Base-by-base conservation (phyloP, 2,888 invertebrate genomes). In the Aricia artaxerxes region DNA sequence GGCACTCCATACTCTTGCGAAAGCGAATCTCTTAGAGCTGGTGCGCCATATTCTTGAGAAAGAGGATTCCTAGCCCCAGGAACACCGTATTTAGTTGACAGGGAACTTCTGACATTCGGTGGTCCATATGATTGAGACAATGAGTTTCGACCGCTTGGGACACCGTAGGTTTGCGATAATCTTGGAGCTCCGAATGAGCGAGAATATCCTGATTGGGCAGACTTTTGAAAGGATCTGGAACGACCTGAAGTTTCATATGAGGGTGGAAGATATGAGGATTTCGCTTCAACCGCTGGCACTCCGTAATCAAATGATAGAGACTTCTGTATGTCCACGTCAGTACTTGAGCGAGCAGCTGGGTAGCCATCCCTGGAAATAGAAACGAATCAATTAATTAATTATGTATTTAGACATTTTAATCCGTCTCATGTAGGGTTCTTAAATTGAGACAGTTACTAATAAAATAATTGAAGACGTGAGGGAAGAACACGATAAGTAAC, bases 331-430 rank as follows among this genome's bases (percentile, higher is more conserved):
- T 83, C 84, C n/a, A 79, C 80, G 16, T 80, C 81, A 38, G 82
- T 81, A 16, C 79, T 83, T 6, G 88, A 86, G 7, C 87, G 85
- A 1, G 89, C 85, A 78, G 88, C 82, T 78, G 90, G 83, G 80
- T 92, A 92, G 53, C 91, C 87, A 49, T 91, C 89, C 44, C 92
- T 92, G 85, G 7, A 89, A 88, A 78, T 78, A 75, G 4, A 9
- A 24, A 73, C 4, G n/a, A 35, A 38, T 16, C 4, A 13, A 38
- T 4, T 38, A 38, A 35, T 2, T 38, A 1, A 35, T 57, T 13
- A 16, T 16, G n/a, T 1, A 60, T 38, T 24, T 24, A 24, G 24
- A 24, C 24, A 24, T 24, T 24, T 24, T 24, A 24, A 24, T 24
- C 24, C 0, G 24, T 24, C 24, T 24, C 24, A 24, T 24, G 24